phyloP scores from a whole-genome alignment of 2,113 vertebrate species.

The Helogale parvula region DNA sequence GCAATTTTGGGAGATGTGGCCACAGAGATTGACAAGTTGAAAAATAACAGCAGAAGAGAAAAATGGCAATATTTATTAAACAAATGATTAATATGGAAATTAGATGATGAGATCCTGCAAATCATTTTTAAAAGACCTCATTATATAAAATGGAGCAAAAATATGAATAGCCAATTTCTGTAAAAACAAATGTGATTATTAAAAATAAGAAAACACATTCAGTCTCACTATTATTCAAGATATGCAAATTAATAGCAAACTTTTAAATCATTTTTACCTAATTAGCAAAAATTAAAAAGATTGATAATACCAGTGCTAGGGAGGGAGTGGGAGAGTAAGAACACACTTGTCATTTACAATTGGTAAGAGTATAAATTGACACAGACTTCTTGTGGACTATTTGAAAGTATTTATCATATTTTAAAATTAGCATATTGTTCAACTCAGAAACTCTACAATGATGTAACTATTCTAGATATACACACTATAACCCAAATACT shows the following conservation, averaged over 20 bases:
- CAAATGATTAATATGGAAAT: neutral
- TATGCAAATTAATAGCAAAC: conserved; percentile 30
- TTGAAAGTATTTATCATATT: neutral
- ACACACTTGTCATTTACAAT: neutral
- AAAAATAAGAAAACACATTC: conserved; percentile 25
- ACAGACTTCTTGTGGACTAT: neutral
- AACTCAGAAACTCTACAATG: neutral
- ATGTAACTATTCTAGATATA: neutral
- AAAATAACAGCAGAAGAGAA: neutral
- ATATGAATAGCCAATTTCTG: neutral
- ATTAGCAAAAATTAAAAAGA: neutral
- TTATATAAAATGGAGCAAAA: neutral
- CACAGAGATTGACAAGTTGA: neutral
- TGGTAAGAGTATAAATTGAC: neutral
- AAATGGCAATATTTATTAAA: neutral
- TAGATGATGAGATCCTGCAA: neutral
- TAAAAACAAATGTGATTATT: neutral
- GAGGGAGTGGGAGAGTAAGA: neutral
- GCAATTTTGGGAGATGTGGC: neutral
- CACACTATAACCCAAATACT: neutral
- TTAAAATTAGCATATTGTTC: neutral
- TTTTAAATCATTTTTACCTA: neutral
- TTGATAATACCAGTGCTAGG: neutral
- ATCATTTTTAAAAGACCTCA: neutral
- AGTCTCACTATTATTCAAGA: neutral